Conservation (phyloP, 2,888 invertebrate genomes). For the Hyposoter dolosus region DNA sequence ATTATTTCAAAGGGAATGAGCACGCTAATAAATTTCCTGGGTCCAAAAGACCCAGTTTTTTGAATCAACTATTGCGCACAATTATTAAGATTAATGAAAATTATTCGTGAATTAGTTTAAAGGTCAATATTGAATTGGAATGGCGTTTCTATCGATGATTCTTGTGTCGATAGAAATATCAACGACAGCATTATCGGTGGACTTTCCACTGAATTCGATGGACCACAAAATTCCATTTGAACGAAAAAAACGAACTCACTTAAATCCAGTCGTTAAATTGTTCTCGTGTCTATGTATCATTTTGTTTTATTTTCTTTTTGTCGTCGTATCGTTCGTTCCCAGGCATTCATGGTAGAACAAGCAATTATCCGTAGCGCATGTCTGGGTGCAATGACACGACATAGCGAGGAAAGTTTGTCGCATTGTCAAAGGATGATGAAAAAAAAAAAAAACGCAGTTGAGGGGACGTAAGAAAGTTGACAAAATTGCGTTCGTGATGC, state of each 20-base stretch:
- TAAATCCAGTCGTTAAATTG: not conserved
- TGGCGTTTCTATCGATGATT: not conserved
- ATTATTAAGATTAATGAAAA: not conserved
- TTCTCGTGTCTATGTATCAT: not conserved
- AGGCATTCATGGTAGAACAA: not conserved
- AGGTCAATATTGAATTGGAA: not conserved
- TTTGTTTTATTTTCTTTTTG: not conserved
- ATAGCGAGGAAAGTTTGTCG: conserved; percentile 23
- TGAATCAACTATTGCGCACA: no score
- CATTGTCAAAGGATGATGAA: not conserved
- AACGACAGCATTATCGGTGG: conserved; percentile 14
- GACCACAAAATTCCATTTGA: conserved; percentile 47
- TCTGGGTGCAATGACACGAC: conserved; percentile 6
- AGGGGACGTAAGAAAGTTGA: conserved; percentile 11
- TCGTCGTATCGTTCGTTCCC: conserved; percentile 1
- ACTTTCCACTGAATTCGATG: conserved; percentile 52
- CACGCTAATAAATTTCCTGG: no score
- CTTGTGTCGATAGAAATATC: not conserved
- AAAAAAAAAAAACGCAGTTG: not conserved
- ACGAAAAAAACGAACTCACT: not conserved
- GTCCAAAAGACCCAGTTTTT: no score
- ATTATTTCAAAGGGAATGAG: no score
- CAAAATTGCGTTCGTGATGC: conserved; percentile 36
- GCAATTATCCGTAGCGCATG: not conserved
- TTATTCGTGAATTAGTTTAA: not conserved